Base-by-base conservation (phyloP, 2,797 vertebrate species). In the Manis javanica region DNA sequence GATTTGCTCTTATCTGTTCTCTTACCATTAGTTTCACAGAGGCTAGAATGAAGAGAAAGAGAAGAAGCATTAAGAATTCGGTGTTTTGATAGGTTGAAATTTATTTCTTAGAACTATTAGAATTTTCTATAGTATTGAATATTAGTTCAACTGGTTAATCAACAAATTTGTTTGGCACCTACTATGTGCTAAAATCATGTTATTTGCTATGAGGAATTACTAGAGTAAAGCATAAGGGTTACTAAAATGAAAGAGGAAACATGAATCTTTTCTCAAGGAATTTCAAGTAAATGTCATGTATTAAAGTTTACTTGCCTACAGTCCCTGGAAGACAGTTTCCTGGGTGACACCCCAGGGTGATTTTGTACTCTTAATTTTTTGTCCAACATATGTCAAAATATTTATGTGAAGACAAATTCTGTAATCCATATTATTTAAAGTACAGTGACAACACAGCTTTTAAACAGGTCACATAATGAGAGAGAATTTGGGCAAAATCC, bases 291-390 rank as follows among this genome's bases (percentile, higher is more conserved):
- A 23, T 59, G 21, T 26, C 49, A 96, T 61, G 14, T 77, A 16
- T 78, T 37, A 72, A 95, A 14, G 16, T 23, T 93, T 78, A 37
- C 92, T 91, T 93, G 87, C 34, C 53, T 11, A 12, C 4, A 39
- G 37, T 55, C n/a, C 78, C 57, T 91, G 55, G 55, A 92, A 86
- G 37, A 11, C 49, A 61, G 19, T 46, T 46, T 46, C 46, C 46
- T 46, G 59, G 46, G 15, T 85, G 26, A 92, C 2, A 53, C 14
- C 31, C 79, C 59, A 93, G 91, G 69, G 63, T 91, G 39, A 93
- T 13, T 87, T 88, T 95, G 69, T 64, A 24, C 21, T 87, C 10
- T 89, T 34, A 89, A 85, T 96, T 69, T 68, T 71, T 68, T 37
- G 7, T 69, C 19, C 8, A 61, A 26, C 31, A 34, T 64, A 71